Evolutionary conservation across 1,140 invertebrate genomes (phyloP).

Genomic region (Drosophila orena): DNA sequence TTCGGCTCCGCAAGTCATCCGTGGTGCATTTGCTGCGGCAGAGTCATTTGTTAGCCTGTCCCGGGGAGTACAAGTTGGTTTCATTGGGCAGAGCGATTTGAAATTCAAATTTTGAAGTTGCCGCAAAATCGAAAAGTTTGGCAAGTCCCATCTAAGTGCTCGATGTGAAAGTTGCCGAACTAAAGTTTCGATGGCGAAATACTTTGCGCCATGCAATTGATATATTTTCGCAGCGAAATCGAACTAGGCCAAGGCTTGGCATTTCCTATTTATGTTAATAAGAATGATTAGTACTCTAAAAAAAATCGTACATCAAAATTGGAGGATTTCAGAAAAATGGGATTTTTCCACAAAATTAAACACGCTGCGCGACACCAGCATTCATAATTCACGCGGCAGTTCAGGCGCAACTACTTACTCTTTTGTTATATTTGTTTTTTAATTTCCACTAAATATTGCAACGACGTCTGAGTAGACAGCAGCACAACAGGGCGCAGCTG

Average conservation of each 20-base stretch:
- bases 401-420: conserved; percentile 40
- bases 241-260: background rate
- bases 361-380: conserved; percentile 51
- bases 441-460: conserved; percentile 74
- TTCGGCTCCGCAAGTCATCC: conserved; percentile 25
- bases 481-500: conserved; percentile 39
- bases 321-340: background rate
- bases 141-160: conserved; percentile 39
- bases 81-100: conserved; percentile 41
- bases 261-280: background rate
- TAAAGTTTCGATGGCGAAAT: conserved; percentile 39
- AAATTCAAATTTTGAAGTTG: conserved; percentile 49
- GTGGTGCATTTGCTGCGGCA: conserved; percentile 17
- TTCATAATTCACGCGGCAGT: conserved; percentile 64
- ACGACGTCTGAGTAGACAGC: conserved; percentile 62
- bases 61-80: conserved; percentile 35
- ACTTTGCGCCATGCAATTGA: conserved; percentile 42
- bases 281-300: background rate
- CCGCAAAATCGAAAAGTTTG: conserved; percentile 44
- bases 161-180: conserved; percentile 29
- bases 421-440: conserved; percentile 39
- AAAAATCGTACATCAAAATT: no score
- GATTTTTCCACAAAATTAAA: conserved; percentile 63
- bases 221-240: conserved; percentile 24
- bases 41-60: conserved; percentile 50